Conservation (phyloP, 2,888 invertebrate species). For the Drosophila parthenogenetica region DNA sequence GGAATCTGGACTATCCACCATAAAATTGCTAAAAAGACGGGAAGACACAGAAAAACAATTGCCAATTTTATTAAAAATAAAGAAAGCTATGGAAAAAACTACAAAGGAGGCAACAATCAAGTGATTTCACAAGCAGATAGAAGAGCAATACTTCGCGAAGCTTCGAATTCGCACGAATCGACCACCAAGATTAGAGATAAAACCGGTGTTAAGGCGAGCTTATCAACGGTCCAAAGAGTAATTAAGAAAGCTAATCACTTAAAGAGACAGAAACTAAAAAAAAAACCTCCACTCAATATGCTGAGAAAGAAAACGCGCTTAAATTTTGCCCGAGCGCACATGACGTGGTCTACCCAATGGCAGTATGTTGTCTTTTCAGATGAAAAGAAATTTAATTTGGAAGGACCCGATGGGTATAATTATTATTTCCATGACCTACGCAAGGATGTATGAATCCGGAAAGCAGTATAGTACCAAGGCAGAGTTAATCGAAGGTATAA, state of each 20-base stretch:
- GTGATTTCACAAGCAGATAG: conserved; percentile 9
- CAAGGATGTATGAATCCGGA: background rate
- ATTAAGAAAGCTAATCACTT: conserved; percentile 7
- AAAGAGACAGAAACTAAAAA: conserved; percentile 10
- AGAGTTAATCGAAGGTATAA: conserved; percentile 3
- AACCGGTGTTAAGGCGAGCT: conserved; percentile 10
- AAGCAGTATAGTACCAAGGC: conserved; percentile 1
- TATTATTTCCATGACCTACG: background rate
- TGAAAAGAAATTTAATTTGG: conserved; percentile 1
- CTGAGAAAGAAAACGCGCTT: background rate
- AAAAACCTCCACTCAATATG: conserved; percentile 6
- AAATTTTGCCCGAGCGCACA: background rate
- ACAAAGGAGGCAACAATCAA: conserved; percentile 11
- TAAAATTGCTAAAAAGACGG: too few relatives aligned
- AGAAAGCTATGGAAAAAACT: background rate
- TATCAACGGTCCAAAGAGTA: conserved; percentile 2
- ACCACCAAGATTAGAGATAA: conserved; percentile 7
- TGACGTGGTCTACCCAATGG: background rate
- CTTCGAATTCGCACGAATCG: too few relatives aligned
- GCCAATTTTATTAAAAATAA: background rate
- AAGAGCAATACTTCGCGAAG: too few relatives aligned
- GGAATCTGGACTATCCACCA: too few relatives aligned
- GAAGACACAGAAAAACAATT: too few relatives aligned
- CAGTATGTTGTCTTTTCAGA: background rate
- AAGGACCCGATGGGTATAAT: background rate